Percentiles rank a stretch among this genome's conserved stretches.
Evolutionary conservation across 2,113 vertebrate species (phyloP).

Genomic region (Falco punctatus): DNA sequence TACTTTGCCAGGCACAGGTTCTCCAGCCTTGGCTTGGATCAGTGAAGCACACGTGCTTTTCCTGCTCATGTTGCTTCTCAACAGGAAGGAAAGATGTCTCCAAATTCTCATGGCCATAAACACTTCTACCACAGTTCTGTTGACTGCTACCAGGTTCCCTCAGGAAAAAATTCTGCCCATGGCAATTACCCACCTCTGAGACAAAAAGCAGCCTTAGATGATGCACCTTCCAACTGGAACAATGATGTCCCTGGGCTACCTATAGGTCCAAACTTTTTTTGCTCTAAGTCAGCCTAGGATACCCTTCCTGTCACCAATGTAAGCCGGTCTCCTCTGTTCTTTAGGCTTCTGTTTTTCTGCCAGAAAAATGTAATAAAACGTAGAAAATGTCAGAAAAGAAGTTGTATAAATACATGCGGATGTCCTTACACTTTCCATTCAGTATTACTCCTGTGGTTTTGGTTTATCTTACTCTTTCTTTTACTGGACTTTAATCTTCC

Average conservation of each 20-base stretch:
- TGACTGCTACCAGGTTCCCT: not conserved
- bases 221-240: not conserved
- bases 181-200: not conserved
- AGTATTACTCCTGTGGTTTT: not conserved
- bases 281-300: not conserved
- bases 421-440: not conserved
- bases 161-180: not conserved
- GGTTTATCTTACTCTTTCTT: not conserved
- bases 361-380: not conserved
- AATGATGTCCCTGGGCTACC: not conserved
- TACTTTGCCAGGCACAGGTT: not conserved
- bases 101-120: not conserved
- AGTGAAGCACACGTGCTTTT: not conserved
- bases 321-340: not conserved
- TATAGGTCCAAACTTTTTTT: not conserved
- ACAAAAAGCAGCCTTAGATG: not conserved
- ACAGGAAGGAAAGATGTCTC: not conserved
- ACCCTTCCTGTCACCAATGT: not conserved
- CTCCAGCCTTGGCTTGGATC: not conserved
- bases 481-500: not conserved
- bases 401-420: not conserved
- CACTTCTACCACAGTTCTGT: not conserved
- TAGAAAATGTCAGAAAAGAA: not conserved
- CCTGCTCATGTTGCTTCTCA: not conserved
- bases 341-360: not conserved